A percentile compares a stretch with the other conserved stretches of the same genome.
These are phyloP conservation scores for Hoplias malabaricus DNA, from an alignment of 2,113 vertebrate species.

Conservation along the genomic window DNA sequence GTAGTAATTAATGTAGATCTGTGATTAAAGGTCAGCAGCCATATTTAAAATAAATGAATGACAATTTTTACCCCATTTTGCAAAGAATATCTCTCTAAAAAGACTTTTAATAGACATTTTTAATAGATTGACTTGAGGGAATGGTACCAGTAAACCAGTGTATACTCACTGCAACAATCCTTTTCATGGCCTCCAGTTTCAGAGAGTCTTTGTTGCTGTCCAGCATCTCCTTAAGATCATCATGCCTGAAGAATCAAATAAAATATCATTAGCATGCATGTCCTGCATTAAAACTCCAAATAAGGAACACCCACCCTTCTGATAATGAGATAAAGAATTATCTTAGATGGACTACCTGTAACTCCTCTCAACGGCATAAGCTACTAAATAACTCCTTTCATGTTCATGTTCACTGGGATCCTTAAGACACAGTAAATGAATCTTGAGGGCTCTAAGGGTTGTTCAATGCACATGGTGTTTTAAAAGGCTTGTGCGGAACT, in stretches of 20 bases:
- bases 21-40: too few relatives aligned
- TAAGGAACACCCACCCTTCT: not conserved
- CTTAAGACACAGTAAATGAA: not conserved
- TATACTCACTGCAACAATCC: slow-evolving; percentile 91
- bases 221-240: slow-evolving; percentile 98
- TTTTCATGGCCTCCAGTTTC: slow-evolving; percentile 98
- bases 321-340: not conserved
- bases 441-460: not conserved
- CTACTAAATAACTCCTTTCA: not conserved
- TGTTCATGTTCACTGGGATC: not conserved
- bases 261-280: not conserved
- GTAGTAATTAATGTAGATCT: too few relatives aligned
- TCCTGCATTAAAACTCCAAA: not conserved
- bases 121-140: not conserved
- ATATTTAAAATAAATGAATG: too few relatives aligned
- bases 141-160: not conserved
- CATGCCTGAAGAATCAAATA: slow-evolving; percentile 77
- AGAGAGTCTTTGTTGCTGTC: slow-evolving; percentile 98
- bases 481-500: not conserved
- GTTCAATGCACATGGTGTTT: not conserved
- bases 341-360: not conserved
- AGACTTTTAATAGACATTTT: not conserved
- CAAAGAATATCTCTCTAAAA: too few relatives aligned
- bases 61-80: too few relatives aligned
- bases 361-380: not conserved